A percentile compares a stretch with the other conserved stretches of the same genome.
These are phyloP conservation scores for Aphelocoma californica DNA, from an alignment of 2,797 vertebrate species.

Conservation along the genomic window DNA sequence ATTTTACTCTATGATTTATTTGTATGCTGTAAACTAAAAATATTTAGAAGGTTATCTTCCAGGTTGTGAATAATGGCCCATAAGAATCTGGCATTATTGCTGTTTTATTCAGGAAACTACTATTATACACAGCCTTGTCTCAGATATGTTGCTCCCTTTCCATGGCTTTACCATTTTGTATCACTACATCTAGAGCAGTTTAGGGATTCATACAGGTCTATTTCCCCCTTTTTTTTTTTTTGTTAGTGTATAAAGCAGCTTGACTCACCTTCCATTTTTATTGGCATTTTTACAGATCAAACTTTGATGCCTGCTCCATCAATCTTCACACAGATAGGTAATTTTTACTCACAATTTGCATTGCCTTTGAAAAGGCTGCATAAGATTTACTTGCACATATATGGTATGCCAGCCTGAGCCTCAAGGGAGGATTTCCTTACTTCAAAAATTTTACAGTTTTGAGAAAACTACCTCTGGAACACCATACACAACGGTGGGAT, in stretches of 20 bases:
- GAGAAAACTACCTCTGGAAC: neutral
- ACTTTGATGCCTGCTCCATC: neutral
- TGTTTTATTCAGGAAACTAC: neutral
- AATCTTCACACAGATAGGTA: neutral
- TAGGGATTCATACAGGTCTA: neutral
- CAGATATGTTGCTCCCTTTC: neutral
- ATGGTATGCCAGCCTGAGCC: neutral
- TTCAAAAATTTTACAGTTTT: neutral
- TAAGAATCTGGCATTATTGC: neutral
- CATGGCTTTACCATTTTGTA: neutral
- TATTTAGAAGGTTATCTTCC: conserved; percentile 3
- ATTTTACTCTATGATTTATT: conserved; percentile 6
- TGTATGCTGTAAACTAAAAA: neutral
- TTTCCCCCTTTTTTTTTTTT: neutral
- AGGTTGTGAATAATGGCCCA: neutral
- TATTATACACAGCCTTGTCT: neutral
- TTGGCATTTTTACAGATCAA: neutral
- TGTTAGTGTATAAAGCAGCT: neutral
- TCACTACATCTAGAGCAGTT: neutral
- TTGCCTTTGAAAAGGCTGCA: neutral
- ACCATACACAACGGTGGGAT: neutral
- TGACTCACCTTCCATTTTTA: neutral
- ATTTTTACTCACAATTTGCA: neutral
- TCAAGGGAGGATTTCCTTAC: neutral
- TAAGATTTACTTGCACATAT: neutral